Conservation (phyloP, 2,113 vertebrate genomes). For the Oreotrochilus melanogaster region DNA sequence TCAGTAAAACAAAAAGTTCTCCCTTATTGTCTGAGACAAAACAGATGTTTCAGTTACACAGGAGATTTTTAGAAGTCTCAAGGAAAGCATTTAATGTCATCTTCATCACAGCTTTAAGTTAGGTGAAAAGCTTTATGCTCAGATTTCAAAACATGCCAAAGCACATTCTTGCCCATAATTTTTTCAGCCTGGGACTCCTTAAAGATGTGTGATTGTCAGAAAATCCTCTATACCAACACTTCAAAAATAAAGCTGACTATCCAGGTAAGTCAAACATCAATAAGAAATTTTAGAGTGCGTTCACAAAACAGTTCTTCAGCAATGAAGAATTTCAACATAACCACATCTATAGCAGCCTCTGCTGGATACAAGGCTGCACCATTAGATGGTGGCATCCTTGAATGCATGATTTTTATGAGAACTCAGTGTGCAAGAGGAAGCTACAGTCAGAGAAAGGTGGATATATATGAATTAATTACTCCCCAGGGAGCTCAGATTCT, state of each 20-base stretch:
- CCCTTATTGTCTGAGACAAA: not conserved
- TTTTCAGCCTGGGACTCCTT: not conserved
- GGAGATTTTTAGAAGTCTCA: not conserved
- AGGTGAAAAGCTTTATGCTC: not conserved
- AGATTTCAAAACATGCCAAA: not conserved
- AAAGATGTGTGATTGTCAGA: not conserved
- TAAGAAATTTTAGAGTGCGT: not conserved
- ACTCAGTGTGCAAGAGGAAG: not conserved
- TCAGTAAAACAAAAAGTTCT: not conserved
- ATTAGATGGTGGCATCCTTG: not conserved
- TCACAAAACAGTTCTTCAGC: not conserved
- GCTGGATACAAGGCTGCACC: not conserved
- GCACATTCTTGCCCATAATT: not conserved
- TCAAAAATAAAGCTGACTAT: not conserved
- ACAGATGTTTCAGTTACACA: not conserved
- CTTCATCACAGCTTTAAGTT: not conserved
- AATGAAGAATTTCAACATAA: not conserved
- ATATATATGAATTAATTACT: not conserved
- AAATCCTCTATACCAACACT: not conserved
- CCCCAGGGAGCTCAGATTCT: not conserved
- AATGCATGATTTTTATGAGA: not conserved
- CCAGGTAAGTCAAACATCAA: not conserved
- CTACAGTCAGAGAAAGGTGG: not conserved
- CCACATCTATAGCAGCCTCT: not conserved
- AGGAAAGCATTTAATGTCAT: not conserved